Base-by-base conservation (phyloP, 2,888 invertebrate species). In the Torymus aiolomorphi region DNA sequence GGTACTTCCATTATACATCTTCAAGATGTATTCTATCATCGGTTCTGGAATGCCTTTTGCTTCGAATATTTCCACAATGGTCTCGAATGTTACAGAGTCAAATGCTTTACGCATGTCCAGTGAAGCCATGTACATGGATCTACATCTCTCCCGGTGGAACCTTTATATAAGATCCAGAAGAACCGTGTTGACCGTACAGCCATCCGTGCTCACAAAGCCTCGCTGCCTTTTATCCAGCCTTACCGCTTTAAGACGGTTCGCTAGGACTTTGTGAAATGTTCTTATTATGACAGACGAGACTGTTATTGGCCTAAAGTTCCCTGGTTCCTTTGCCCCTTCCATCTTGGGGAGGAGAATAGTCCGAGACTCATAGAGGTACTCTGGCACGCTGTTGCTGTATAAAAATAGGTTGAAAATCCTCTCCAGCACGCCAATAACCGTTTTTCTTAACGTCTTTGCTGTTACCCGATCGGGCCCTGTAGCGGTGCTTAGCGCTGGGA, bases 351-450 rank as follows among this genome's bases (percentile, higher is more conserved):
- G n/a, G n/a, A n/a, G n/a, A n/a, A n/a, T n/a, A n/a, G n/a, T n/a
- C n/a, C n/a, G n/a, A 2, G 52, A 52, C 2, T n/a, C 16, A 5
- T 14, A n/a, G 14, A 92, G 93, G 92, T 92, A 92, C 92, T 93
- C 91, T 14, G 71, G 59, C 16, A 71, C 5, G 0, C 42, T 14
- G 1, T 20, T 49, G 14, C 57, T 49, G 59, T n/a, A 57, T 31
- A 70, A 14, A 42, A 70, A 59, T 11, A 70, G 16, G 24, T 69
- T 69, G 14, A 69, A 69, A 13, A 69, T 69, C 20, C 56, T 54
- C n/a, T n/a, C n/a, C n/a, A n/a, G n/a, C n/a, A n/a, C n/a, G n/a
- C n/a, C n/a, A n/a, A n/a, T n/a, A n/a, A n/a, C n/a, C n/a, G n/a
- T n/a, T n/a, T n/a, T n/a, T n/a, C n/a, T n/a, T n/a, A n/a, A n/a